These are phyloP conservation scores for Alauda arvensis DNA, from an alignment of 2,797 vertebrate genomes.

Conservation along the genomic window DNA sequence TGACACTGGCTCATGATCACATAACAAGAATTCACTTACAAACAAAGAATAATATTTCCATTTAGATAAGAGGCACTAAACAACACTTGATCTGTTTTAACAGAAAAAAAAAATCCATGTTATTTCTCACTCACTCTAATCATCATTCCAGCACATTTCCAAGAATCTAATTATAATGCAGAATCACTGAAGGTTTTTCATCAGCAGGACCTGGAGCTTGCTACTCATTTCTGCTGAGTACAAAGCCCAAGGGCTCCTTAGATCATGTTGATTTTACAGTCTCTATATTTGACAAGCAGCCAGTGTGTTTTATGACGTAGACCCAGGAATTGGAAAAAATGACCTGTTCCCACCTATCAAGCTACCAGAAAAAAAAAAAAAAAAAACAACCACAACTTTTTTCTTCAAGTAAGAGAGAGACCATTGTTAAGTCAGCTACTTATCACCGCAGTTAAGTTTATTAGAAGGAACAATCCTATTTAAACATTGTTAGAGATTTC, in stretches of 20 bases:
- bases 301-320: not conserved
- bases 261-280: not conserved
- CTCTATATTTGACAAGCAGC: not conserved
- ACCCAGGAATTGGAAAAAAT: not conserved
- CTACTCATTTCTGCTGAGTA: not conserved
- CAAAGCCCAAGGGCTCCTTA: not conserved
- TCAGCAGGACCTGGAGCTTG: not conserved
- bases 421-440: not conserved
- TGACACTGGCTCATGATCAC: not conserved
- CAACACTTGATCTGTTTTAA: not conserved
- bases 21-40: not conserved
- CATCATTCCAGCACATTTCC: not conserved
- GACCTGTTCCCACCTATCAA: not conserved
- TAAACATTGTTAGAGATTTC: not conserved
- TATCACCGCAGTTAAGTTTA: not conserved
- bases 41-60: not conserved
- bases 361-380: not conserved
- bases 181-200: not conserved
- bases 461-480: not conserved
- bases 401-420: not conserved
- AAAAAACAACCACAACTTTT: not conserved
- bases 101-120: not conserved
- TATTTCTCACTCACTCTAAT: not conserved
- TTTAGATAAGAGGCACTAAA: not conserved
- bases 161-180: not conserved